Percentiles rank a stretch among this genome's conserved stretches.
These are phyloP conservation scores for Lypha dubia DNA, from an alignment of 2,888 invertebrate species.

Conservation along the genomic window DNA sequence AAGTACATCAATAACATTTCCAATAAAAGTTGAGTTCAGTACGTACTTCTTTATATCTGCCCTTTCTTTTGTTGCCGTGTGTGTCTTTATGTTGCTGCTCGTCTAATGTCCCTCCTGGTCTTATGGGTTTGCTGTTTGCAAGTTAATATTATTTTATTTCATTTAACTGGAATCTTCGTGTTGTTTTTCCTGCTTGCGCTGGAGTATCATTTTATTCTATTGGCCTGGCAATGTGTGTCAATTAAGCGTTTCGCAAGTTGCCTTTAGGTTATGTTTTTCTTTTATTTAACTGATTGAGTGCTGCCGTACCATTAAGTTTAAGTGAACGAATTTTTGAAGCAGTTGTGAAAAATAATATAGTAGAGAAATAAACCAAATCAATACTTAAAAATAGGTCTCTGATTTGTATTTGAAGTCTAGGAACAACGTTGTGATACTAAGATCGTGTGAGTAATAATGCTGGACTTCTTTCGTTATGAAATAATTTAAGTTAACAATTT, in stretches of 20 bases:
- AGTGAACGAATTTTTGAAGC: neutral
- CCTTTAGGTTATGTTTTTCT: slow-evolving; percentile 23
- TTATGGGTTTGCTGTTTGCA: slow-evolving; percentile 10
- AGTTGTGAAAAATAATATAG: neutral
- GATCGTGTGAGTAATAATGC: no score
- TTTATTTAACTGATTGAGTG: slow-evolving; percentile 1
- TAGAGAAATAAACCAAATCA: neutral
- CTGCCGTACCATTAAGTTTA: slow-evolving; percentile 24
- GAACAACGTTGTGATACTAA: no score
- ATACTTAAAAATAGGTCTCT: neutral
- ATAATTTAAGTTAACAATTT: no score
- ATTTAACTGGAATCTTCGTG: slow-evolving; percentile 5
- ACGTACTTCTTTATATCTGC: neutral
- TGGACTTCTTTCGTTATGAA: no score
- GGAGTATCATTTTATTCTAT: slow-evolving; percentile 57
- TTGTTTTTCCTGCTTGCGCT: neutral
- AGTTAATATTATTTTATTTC: slow-evolving; percentile 65
- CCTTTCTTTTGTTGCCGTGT: neutral
- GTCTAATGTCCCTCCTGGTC: slow-evolving; percentile 20
- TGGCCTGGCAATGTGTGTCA: slow-evolving; percentile 54
- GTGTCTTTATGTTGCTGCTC: slow-evolving; percentile 32
- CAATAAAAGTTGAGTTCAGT: slow-evolving; percentile 39
- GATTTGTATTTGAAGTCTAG: no score
- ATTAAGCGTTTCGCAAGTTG: slow-evolving; percentile 54
- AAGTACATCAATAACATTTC: slow-evolving; percentile 67